Evolutionary conservation across 92 coral and sea anemone species (phyloP).

Genomic region (Metridium senile): DNA sequence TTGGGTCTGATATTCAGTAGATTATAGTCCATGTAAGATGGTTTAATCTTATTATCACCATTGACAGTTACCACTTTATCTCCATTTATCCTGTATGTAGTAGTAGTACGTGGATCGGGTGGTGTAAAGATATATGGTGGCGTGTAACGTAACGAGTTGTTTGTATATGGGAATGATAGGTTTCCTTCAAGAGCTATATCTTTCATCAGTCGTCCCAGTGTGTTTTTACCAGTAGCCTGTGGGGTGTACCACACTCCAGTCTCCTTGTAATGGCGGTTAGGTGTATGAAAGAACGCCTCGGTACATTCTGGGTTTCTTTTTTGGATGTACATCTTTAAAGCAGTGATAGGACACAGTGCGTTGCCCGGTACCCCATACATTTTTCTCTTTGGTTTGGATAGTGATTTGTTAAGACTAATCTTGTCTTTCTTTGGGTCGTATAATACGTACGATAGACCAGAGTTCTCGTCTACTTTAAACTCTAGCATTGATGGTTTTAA

Average conservation of each 20-base stretch:
- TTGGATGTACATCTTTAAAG: constrained; percentile 69
- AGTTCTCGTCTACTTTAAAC: constrained; percentile 64
- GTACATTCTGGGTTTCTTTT: constrained; percentile 62
- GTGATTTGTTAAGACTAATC: constrained; percentile 33
- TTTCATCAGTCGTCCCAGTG: constrained; percentile 69
- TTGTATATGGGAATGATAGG: constrained; percentile 59
- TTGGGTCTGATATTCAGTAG: constrained; percentile 10
- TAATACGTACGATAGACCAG: constrained; percentile 63
- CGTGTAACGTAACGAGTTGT: constrained; percentile 79
- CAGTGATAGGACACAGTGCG: constrained; percentile 73
- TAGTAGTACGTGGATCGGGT: constrained; percentile 34
- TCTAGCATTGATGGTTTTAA: constrained; percentile 70
- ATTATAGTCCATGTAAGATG: not conserved
- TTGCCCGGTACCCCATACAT: constrained; percentile 78
- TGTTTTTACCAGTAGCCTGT: constrained; percentile 74
- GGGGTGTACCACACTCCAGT: constrained; percentile 77
- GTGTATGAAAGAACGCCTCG: constrained; percentile 76
- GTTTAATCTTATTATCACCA: not conserved
- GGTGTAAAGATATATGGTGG: constrained; percentile 75
- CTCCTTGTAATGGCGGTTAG: constrained; percentile 75
- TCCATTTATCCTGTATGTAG: constrained; percentile 11
- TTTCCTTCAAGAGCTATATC: constrained; percentile 77
- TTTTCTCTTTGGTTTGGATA: constrained; percentile 50
- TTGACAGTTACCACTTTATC: not conserved
- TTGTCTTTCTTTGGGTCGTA: constrained; percentile 49